phyloP scores from a whole-genome alignment of 2,797 vertebrate genomes.

The Brotula barbata region DNA sequence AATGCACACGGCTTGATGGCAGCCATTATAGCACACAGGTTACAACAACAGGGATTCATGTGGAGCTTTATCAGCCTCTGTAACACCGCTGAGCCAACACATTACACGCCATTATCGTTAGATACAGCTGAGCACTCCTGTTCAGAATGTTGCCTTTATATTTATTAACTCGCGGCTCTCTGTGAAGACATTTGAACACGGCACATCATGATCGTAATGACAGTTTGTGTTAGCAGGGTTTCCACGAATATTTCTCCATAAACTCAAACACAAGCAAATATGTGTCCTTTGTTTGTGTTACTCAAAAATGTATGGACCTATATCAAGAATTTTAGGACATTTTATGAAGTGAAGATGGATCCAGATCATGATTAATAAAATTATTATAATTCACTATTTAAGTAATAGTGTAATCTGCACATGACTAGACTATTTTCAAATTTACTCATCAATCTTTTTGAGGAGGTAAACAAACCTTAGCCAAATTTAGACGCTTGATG shows the following conservation, averaged over 20 bases:
- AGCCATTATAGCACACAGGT: conserved; percentile 22
- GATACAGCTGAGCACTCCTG: conserved; percentile 15
- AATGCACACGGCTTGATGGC: conserved; percentile 15
- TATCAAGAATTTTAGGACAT: no score
- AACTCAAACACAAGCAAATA: no score
- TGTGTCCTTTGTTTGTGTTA: no score
- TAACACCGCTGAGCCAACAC: conserved; percentile 2
- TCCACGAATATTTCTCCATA: not conserved
- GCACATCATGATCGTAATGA: not conserved
- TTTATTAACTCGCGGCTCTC: not conserved
- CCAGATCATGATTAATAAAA: no score
- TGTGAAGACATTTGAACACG: not conserved
- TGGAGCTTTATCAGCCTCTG: conserved; percentile 3
- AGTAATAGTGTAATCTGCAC: no score
- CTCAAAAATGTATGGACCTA: no score
- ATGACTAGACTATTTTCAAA: no score
- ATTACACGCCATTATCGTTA: conserved; percentile 26
- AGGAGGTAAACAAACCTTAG: no score
- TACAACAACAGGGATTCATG: not conserved
- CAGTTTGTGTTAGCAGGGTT: not conserved
- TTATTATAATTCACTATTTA: no score
- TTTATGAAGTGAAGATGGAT: no score
- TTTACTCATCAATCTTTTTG: no score
- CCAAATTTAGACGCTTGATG: no score
- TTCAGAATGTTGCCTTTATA: conserved; percentile 1